Evolutionary conservation across 1,140 invertebrate species (phyloP), one percentile per base, ranked within the genome.

Genomic region (Trinorchestia longiramus): DNA sequence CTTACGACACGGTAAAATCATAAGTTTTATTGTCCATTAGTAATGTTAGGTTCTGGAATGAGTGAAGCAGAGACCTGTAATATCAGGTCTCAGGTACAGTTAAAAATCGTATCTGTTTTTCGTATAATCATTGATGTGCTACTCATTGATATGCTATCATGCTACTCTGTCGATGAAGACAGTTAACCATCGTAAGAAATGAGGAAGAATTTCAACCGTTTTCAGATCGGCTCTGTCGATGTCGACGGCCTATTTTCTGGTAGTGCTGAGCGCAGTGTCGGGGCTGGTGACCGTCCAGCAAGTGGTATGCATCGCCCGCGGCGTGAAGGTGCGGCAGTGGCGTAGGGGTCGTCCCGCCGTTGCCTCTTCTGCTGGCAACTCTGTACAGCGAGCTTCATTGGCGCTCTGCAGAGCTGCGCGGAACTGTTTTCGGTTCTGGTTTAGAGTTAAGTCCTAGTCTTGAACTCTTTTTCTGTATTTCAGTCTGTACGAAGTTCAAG

Each of bases 321-420:
- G 92, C 92, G 44, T 94, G 41, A 94, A 45, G 92, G 36, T 94
- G 36, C 43, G 92, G 43, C 92, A 94, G 92, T 94, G 92, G 92
- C 41, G 44, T 11, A 94, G 44, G 36, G 36, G 44, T 15, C 92
- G 92, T 47, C 41, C 36, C 40, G 36, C 43, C 17, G 43, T 40
- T 44, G 92, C 92, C 44, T 44, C 92, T 15, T 42, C 88, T 8
- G 41, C 88, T 6, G 41, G 43, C 41, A 42, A 4, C 8, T 44
- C 4, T 4, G 28, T 42, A 3, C 88, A 42, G 88, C 6, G 88
- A 15, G 41, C 43, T 3, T 42, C 88, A 3, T 41, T 91, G 41
- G 88, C 92, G 44, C 92, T 94, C 43, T 43, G 43, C 44, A 47
- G 44, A 44, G 92, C 44, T 23, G 44, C 44, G 6, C 92, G 40